phyloP scores from a whole-genome alignment of 1,140 invertebrate species.

The Lordiphosa collinella region DNA sequence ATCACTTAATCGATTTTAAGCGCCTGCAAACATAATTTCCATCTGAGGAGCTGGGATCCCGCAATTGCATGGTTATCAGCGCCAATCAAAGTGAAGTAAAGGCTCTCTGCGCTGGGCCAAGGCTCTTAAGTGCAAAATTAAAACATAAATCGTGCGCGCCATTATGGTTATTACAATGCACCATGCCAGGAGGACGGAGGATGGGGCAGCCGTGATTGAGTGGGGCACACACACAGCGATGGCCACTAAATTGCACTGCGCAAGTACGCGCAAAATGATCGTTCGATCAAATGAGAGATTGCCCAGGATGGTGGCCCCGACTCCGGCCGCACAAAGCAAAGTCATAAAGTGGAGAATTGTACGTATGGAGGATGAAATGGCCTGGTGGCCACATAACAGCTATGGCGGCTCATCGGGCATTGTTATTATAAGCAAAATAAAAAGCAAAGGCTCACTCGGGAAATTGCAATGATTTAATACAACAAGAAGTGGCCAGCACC shows the following conservation, averaged over 20 bases:
- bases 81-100: conserved; percentile 71
- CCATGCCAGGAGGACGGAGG: neutral
- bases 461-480: conserved; percentile 76
- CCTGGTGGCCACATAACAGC: conserved; percentile 57
- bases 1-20: conserved; percentile 75
- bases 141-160: conserved; percentile 79
- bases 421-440: conserved; percentile 48
- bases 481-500: conserved; percentile 38
- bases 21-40: conserved; percentile 63
- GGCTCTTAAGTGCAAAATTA: conserved; percentile 75
- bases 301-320: conserved; percentile 13
- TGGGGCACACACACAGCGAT: conserved; percentile 29
- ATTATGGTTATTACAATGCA: conserved; percentile 78
- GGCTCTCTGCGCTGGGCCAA: conserved; percentile 19
- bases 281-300: conserved; percentile 65
- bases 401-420: conserved; percentile 57
- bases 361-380: conserved; percentile 17
- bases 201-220: conserved; percentile 44
- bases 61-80: conserved; percentile 73
- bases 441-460: conserved; percentile 13
- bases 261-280: conserved; percentile 68
- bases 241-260: conserved; percentile 49
- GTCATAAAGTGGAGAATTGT: conserved; percentile 66
- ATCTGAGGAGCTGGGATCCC: conserved; percentile 31
- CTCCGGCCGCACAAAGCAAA: conserved; percentile 22